Evolutionary conservation across 1,140 invertebrate species (phyloP), one percentile per base, ranked within the genome.

Genomic region (Calephelis virginiensis): DNA sequence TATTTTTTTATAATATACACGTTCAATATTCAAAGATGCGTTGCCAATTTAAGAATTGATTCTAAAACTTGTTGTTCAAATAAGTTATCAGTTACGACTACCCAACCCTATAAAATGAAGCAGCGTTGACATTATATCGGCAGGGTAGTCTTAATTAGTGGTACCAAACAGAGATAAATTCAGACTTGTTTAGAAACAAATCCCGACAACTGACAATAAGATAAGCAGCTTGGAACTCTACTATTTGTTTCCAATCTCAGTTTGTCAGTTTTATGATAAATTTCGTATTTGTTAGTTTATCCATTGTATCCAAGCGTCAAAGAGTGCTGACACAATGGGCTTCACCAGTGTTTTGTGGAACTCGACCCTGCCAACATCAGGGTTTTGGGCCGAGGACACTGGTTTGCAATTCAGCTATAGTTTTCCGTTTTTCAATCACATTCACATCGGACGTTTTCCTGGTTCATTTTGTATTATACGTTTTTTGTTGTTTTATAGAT

Each of bases 381-480:
- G 56, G 70, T 77, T 77, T 75, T 72, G 50, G 49, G 73, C 71
- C 45, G 69, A 64, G 71, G 63, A 68, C 70, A 72, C 62, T 67
- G 75, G 73, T 75, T 80, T 80, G 79, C 71, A 74, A 76, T 81
- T 77, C 75, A 76, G 73, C 72, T 67, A 66, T 74, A 59, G 67
- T 73, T 80, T 76, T 76, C 75, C 71, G 73, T 76, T 79, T 71
- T 64, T 53, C 38, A 40, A 14, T 28, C 43, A 53, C 37, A 45
- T 63, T 14, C 11, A 49, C 6, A 46, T 28, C 28, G 5, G n/a
- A 28, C 28, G 28, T 50, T 50, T 37, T 48, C 11, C 14, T 8
- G 9, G 45, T 45, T 47, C 10, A 9, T 63, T 63, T 40, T 59
- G 46, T 63, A 14, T 48, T 47, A 56, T 37, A 56, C 10, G 11